Evolutionary conservation across 2,797 vertebrate species (phyloP), one percentile per base, ranked within the genome.

Genomic region (Sebastes elongatus): DNA sequence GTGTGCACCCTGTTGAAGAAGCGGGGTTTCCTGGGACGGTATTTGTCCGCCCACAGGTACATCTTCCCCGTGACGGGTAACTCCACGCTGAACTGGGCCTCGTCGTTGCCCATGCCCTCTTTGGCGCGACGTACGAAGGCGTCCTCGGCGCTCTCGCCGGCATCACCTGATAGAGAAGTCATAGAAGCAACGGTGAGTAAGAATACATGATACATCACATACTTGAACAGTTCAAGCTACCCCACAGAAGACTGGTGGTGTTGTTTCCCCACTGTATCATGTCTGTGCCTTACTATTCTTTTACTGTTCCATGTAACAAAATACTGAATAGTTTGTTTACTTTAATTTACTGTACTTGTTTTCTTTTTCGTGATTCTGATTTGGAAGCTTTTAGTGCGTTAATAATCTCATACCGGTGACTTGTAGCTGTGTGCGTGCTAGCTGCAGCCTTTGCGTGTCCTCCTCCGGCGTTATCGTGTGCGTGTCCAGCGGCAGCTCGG

Each of bases 1-100:
- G 98, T 99, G 95, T 99, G 99, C 64, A 99, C 99, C 0, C 98
- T 96, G 94, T 99, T 99, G 94, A 99, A 99, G 95, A 99, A 99
- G 69, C 98, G 98, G 0, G 98, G 98, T 75, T 99, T 99, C 86
- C 99, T 97, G 0, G 98, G 99, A 8, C 98, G 96, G 94, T 99
- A 99, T 87, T 99, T 99, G 95, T 99, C 98, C 0, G 98, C 98
- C 99, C 98, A 99, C 63, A 99, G 95, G 87, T 99, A 99, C 92
- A 99, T 98, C 86, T 97, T 98, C 80, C 98, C 98, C 0, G 97
- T 96, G 35, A 99, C 94, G 0, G 98, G 99, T 86, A 99, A 94
- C 90, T 99, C 99, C 81, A 99, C 98, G 1, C 99, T 99, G 96
- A 99, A 99, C 96, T 98, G 98, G 0, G 98, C 98, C 94, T 99